phyloP scores from a whole-genome alignment of 2,888 invertebrate genomes.

The Trachelus iudaicus region DNA sequence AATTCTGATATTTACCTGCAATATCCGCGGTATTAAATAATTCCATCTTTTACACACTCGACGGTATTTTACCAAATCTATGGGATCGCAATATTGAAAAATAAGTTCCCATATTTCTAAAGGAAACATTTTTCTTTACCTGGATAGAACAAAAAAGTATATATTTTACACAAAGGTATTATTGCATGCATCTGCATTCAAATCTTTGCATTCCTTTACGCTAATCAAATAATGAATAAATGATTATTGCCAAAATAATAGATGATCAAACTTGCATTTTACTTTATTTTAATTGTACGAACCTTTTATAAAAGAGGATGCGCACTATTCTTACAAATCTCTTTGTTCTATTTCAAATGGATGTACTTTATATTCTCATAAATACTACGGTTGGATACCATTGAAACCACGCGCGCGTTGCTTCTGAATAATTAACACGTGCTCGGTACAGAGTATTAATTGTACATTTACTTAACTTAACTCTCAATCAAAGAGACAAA shows the following conservation, averaged over 20 bases:
- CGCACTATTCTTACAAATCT: neutral
- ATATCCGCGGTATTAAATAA: neutral
- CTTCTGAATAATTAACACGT: neutral
- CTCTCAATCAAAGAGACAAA: neutral
- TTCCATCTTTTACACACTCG: conserved; percentile 43
- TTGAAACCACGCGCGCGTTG: neutral
- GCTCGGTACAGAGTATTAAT: neutral
- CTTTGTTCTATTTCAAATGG: neutral
- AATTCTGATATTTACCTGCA: neutral
- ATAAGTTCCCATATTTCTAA: conserved; percentile 51
- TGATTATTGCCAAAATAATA: neutral
- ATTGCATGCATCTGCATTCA: neutral
- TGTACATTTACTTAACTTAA: neutral
- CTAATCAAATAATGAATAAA: neutral
- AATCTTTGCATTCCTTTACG: too few species aligned
- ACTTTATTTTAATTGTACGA: neutral
- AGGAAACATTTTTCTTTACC: conserved; percentile 35
- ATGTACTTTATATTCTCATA: neutral
- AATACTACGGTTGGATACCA: neutral
- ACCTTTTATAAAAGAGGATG: neutral
- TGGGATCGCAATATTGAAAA: conserved; percentile 36
- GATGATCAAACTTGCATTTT: neutral
- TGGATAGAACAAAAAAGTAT: neutral
- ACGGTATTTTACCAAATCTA: conserved; percentile 33
- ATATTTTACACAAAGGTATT: neutral